Conservation (phyloP, 2,797 vertebrate genomes). For the Enteromius thamalakanensis region DNA sequence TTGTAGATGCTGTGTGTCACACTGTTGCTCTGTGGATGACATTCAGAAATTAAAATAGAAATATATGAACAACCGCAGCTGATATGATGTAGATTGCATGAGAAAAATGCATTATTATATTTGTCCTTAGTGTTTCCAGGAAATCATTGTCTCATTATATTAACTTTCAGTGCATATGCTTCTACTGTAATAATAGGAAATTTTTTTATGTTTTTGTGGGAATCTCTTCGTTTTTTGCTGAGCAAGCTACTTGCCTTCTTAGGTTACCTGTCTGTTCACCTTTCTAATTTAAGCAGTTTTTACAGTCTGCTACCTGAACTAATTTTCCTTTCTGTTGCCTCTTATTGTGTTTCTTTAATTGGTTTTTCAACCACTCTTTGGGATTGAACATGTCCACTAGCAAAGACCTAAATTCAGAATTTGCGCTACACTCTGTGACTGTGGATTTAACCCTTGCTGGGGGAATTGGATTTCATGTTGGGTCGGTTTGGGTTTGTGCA, state of each 20-base stretch:
- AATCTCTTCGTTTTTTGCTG: conserved; percentile 33
- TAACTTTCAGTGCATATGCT: not conserved
- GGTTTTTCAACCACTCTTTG: conserved; percentile 51
- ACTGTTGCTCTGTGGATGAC: conserved; percentile 27
- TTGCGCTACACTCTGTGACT: conserved; percentile 20
- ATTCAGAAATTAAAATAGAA: conserved; percentile 38
- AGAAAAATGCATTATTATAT: conserved; percentile 45
- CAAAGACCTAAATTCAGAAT: conserved; percentile 23
- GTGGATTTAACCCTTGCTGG: conserved; percentile 40
- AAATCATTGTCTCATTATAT: not conserved
- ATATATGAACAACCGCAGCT: conserved; percentile 12
- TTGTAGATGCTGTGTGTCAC: not conserved
- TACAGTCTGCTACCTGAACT: conserved; percentile 38
- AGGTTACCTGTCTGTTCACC: conserved; percentile 18
- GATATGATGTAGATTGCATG: conserved; percentile 33
- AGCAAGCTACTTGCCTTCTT: conserved; percentile 30
- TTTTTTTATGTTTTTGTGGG: conserved; percentile 28
- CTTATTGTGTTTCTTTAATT: conserved; percentile 65
- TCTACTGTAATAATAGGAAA: not conserved
- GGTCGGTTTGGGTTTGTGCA: conserved; percentile 17
- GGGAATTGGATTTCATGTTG: conserved; percentile 47
- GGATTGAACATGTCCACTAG: not conserved
- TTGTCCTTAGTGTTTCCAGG: conserved; percentile 18
- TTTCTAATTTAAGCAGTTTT: conserved; percentile 43
- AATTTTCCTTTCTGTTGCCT: conserved; percentile 62